A percentile compares a stretch with the other conserved stretches of the same genome.
Conservation (phyloP, 2,113 vertebrate genomes). For the Oreochromis tanganicae region DNA sequence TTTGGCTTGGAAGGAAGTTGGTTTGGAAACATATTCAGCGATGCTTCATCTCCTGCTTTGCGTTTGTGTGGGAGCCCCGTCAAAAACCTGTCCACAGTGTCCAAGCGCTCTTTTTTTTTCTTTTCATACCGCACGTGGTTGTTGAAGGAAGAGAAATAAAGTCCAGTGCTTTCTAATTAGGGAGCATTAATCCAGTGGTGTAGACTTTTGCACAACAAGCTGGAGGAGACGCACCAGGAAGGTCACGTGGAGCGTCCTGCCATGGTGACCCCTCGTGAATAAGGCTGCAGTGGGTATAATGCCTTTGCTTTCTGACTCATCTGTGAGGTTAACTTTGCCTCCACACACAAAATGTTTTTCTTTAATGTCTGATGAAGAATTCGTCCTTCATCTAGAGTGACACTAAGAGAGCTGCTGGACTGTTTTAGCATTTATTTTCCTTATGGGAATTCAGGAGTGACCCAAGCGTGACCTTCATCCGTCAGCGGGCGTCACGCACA, state of each 20-base stretch:
- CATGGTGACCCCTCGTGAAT: neutral
- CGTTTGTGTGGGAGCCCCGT: no score
- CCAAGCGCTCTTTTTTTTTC: no score
- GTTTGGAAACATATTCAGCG: no score
- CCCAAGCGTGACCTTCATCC: neutral
- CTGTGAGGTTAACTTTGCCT: neutral
- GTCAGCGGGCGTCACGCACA: neutral
- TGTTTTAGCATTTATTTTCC: neutral
- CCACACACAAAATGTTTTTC: neutral
- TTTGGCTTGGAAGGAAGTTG: no score
- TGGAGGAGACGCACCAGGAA: neutral
- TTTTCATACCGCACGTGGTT: neutral
- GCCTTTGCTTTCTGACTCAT: neutral
- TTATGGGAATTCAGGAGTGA: neutral
- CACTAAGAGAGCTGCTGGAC: neutral
- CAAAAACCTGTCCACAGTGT: no score
- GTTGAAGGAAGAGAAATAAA: neutral
- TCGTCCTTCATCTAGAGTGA: neutral
- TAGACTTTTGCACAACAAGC: no score
- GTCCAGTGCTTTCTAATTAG: neutral
- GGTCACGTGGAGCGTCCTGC: neutral
- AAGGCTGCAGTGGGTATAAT: neutral
- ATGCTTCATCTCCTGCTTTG: no score
- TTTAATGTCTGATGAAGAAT: neutral
- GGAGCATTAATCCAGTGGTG: neutral